Conservation (phyloP, 2,888 invertebrate species). For the Himalopsyche kuldschensis region DNA sequence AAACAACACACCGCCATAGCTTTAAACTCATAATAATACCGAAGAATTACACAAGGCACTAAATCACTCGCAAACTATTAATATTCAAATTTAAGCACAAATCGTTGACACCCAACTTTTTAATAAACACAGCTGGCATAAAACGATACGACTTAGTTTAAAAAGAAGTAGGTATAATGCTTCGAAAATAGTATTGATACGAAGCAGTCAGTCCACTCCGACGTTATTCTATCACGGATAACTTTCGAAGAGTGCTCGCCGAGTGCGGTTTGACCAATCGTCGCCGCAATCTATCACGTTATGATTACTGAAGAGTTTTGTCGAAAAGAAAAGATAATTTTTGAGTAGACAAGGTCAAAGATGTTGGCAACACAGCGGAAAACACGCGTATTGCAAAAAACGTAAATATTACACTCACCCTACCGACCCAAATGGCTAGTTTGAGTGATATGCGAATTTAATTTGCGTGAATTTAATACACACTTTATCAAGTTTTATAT, state of each 20-base stretch:
- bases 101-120: not conserved
- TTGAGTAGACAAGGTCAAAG: not conserved
- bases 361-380: not conserved
- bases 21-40: not conserved
- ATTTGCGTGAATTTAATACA: not conserved
- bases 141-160: not conserved
- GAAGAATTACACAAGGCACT: not conserved
- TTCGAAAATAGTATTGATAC: not conserved
- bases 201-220: not conserved
- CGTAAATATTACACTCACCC: not conserved
- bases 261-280: not conserved
- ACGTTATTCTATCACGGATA: not conserved
- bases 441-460: not conserved
- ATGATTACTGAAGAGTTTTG: not conserved
- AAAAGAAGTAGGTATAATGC: not conserved
- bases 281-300: not conserved
- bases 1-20: not conserved
- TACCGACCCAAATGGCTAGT: not conserved
- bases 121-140: not conserved
- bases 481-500: no score
- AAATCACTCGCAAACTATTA: not conserved
- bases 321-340: not conserved
- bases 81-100: not conserved
- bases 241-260: not conserved
- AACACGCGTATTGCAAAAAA: not conserved